Base-by-base conservation (phyloP, 2,888 invertebrate species). In the Agrochola lota region DNA sequence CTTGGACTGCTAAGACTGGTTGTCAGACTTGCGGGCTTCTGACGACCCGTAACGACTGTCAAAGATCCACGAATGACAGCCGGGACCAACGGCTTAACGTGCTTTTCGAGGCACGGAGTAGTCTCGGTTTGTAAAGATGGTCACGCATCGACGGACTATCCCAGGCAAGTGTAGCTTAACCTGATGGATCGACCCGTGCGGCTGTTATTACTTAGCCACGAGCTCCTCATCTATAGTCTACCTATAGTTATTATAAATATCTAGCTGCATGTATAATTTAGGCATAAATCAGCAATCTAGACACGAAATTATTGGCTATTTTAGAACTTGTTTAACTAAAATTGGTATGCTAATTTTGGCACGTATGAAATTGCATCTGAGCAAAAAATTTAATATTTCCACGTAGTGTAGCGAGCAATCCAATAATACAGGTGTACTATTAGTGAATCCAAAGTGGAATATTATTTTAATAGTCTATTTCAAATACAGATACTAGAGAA, bases 281-380 rank as follows among this genome's bases (percentile, higher is more conserved):
- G 9, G 0, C 17, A 60, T 11, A 70, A 68, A 64, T 73, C 9
- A 40, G 20, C 52, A 70, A 71, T 60, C 62, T 62, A 76, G 62
- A 57, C 71, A 74, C 40, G 20, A 71, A 80, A 84, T 80, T 67
- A 76, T 49, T 62, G 64, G 20, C 46, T 26, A 75, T 70, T 84
- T 67, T 49, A 77, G 40, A 85, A 80, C 74, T 60, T n/a, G 85
- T 85, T 74, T 46, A 20, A 60, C 49, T 59, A 62, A 76, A 87
- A 71, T 85, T 77, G 40, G 6, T 71, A 81, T 85, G 81, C 23
- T 74, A 76, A 85, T 85, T 67, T 49, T 8, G 17, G 17, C 77
- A 75, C 77, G 67, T 71, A 69, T 20, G n/a, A 75, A 79, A 79
- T 79, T 73, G 73, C 73, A 73, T 64, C 40, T 35, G 72, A 17